phyloP scores from a whole-genome alignment of 2,888 invertebrate genomes.

The Caenorhabditis sp. region DNA sequence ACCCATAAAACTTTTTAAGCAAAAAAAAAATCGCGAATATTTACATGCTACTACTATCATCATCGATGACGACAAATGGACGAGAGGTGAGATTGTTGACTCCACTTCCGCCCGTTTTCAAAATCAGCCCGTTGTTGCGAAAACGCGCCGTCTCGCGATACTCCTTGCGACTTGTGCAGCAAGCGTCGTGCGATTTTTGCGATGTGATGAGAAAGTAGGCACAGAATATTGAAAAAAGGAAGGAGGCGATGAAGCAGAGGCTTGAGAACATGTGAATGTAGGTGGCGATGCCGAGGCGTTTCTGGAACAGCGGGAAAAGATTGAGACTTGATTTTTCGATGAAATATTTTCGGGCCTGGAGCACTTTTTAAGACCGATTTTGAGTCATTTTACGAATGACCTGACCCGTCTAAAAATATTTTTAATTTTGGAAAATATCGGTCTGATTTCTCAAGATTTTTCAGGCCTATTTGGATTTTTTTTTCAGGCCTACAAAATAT shows the following conservation, averaged over 20 bases:
- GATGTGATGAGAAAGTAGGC: conserved; percentile 52
- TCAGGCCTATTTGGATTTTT: too few relatives aligned
- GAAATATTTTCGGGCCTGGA: not conserved
- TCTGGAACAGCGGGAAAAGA: too few relatives aligned
- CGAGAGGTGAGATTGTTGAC: conserved; percentile 23
- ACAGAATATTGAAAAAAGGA: conserved; percentile 50
- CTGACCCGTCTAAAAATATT: too few relatives aligned
- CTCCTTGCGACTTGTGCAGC: conserved; percentile 41
- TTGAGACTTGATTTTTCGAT: not conserved
- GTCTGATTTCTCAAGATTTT: too few relatives aligned
- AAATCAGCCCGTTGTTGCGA: conserved; percentile 24
- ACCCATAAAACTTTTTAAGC: not conserved
- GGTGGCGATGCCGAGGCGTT: conserved; percentile 41
- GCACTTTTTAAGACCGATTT: too few relatives aligned
- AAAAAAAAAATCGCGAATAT: not conserved
- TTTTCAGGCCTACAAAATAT: too few relatives aligned
- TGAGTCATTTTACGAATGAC: too few relatives aligned
- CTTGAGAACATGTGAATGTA: conserved; percentile 46
- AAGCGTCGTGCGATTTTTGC: conserved; percentile 39
- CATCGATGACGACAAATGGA: conserved; percentile 49
- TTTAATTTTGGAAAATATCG: too few relatives aligned
- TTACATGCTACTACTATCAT: conserved; percentile 47
- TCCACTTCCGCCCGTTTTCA: conserved; percentile 20
- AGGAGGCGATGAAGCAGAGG: conserved; percentile 36
- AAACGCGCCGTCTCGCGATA: conserved; percentile 39